These are phyloP conservation scores for Fistularia tabacaria DNA, from an alignment of 2,797 vertebrate genomes.

Conservation along the genomic window DNA sequence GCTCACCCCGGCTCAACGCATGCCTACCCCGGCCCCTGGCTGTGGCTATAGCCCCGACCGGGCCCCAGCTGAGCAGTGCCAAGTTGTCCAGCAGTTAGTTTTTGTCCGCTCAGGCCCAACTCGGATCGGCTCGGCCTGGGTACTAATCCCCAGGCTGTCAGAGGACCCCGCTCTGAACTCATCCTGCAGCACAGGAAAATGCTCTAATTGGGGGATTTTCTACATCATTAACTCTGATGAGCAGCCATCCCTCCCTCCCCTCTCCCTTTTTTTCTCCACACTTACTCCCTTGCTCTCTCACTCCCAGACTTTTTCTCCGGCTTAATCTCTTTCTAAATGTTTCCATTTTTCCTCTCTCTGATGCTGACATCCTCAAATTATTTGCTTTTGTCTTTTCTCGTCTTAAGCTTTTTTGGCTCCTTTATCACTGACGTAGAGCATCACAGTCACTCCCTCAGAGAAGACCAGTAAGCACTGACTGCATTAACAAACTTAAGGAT, in stretches of 20 bases:
- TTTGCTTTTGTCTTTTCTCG: constrained; percentile 16
- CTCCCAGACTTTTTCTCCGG: constrained; percentile 48
- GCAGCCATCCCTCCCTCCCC: constrained; percentile 59
- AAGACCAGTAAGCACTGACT: background rate
- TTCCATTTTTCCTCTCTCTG: constrained; percentile 34
- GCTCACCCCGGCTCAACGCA: constrained; percentile 62
- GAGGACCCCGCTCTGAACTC: constrained; percentile 76
- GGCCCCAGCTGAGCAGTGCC: constrained; percentile 61
- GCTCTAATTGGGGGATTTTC: constrained; percentile 86
- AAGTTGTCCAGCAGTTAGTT: constrained; percentile 63
- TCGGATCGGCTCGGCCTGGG: constrained; percentile 32
- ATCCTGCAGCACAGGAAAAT: constrained; percentile 78
- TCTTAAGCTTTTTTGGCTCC: background rate
- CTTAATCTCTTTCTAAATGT: constrained; percentile 49
- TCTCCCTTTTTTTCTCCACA: constrained; percentile 27
- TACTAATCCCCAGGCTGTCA: constrained; percentile 76
- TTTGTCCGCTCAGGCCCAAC: constrained; percentile 65
- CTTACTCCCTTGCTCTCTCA: constrained; percentile 20
- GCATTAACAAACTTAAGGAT: constrained; percentile 6
- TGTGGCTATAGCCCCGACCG: constrained; percentile 46
- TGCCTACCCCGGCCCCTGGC: constrained; percentile 66
- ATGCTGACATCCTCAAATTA: constrained; percentile 28
- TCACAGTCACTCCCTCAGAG: constrained; percentile 2
- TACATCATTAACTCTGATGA: constrained; percentile 79
- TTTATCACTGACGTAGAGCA: constrained; percentile 4